Conservation (phyloP, 2,113 vertebrate genomes). For the Girardinichthys multiradiatus region DNA sequence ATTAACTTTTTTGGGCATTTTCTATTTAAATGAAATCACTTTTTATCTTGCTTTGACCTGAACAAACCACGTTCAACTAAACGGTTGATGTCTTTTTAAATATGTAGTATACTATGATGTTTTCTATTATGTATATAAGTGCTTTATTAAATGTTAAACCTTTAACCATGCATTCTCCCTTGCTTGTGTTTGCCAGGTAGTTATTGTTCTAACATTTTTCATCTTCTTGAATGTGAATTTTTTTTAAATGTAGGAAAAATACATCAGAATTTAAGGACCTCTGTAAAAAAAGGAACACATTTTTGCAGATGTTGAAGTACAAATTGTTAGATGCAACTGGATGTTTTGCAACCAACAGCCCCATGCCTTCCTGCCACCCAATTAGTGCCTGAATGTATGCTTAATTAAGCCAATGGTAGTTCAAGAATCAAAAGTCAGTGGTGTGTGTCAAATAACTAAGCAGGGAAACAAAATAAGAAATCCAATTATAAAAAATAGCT, state of each 20-base stretch:
- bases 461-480: not conserved
- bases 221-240: not conserved
- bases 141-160: not conserved
- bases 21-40: too few species aligned
- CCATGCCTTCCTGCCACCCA: not conserved
- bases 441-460: not conserved
- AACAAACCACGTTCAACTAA: not conserved
- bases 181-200: not conserved
- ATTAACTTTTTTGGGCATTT: too few species aligned
- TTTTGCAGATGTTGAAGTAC: not conserved
- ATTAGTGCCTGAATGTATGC: not conserved
- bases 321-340: not conserved
- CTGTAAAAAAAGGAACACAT: too few species aligned
- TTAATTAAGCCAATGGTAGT: not conserved
- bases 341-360: not conserved
- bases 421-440: not conserved
- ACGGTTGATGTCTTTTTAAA: not conserved
- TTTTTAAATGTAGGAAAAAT: not conserved
- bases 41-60: too few species aligned
- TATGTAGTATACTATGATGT: not conserved
- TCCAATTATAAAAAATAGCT: not conserved
- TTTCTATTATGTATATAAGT: not conserved
- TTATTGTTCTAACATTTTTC: not conserved
- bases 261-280: not conserved
- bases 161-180: not conserved